Base-by-base conservation (phyloP, 2,888 invertebrate species). In the Xestia sexstrigata region DNA sequence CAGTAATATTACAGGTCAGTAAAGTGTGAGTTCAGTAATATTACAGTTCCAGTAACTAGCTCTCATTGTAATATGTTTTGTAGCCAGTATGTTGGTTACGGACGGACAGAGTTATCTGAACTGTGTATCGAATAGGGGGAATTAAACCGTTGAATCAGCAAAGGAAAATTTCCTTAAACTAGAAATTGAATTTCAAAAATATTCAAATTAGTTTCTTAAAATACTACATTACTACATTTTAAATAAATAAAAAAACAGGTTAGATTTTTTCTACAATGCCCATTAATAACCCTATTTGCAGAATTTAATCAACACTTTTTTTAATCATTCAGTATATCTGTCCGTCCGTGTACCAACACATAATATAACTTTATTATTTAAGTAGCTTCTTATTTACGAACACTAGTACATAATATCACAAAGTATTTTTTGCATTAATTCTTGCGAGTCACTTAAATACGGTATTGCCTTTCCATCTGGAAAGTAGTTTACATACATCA, bases 321-420 rank as follows among this genome's bases (percentile, higher is more conserved):
- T 6, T 0, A 13, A 42, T 52, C 2, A 2, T 39, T 58, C 26
- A 35, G 23, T 26, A 15, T 15, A 30, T 58, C 68, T 71, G 69
- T 81, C 58, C 39, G 8, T 66, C 35, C n/a, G 26, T 78, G 0
- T 9, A 35, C 26, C 26, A 55, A 74, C 66, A 67, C 67, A 67
- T 70, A 82, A 60, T 65, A 63, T 78, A 77, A 70, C 58, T 70
- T 76, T 82, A 82, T 71, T 67, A 71, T 75, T 52, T 82, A 85
- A 72, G 71, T 68, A 63, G 58, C 63, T 72, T 74, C 82, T 73
- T 62, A 30, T 83, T 62, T 72, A 79, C 30, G 55, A 55, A 70
- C 13, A 26, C 17, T 84, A 82, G 79, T 62, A 70, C 15, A 49
- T 81, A 86, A 81, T 87, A 87, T 84, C 74, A 78, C 76, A 78